Conservation (phyloP, 2,113 vertebrate species). For the Ciconia stormi region DNA sequence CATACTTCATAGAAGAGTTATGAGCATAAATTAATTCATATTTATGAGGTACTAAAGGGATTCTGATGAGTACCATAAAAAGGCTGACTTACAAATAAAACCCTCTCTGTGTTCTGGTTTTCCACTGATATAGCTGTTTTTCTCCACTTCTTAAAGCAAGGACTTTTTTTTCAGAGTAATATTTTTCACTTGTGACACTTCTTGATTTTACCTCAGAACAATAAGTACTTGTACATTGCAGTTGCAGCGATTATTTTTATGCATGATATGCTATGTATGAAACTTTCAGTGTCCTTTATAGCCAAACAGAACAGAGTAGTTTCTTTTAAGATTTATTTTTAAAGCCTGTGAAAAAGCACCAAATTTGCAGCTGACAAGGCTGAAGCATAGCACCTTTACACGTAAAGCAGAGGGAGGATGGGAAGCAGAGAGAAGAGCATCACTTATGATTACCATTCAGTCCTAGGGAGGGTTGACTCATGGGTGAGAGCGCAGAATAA, state of each 20-base stretch:
- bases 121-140: slow-evolving; percentile 27
- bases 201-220: slow-evolving; percentile 46
- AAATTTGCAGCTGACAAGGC: not conserved
- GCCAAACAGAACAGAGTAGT: not conserved
- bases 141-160: not conserved
- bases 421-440: not conserved
- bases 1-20: not conserved
- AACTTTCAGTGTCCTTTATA: slow-evolving; percentile 8
- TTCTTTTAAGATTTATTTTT: slow-evolving; percentile 37
- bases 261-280: not conserved
- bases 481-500: not conserved
- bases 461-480: not conserved
- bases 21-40: slow-evolving; percentile 22
- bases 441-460: not conserved
- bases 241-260: slow-evolving; percentile 32
- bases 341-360: not conserved
- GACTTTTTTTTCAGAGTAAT: not conserved
- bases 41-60: slow-evolving; percentile 12
- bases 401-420: not conserved
- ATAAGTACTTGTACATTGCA: slow-evolving; percentile 38
- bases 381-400: not conserved
- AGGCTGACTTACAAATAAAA: slow-evolving; percentile 18
- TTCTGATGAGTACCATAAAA: slow-evolving; percentile 22
- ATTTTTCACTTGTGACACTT: slow-evolving; percentile 38
- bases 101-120: not conserved